phyloP scores from a whole-genome alignment of 2,113 vertebrate species.

The Macquaria ambigua region DNA sequence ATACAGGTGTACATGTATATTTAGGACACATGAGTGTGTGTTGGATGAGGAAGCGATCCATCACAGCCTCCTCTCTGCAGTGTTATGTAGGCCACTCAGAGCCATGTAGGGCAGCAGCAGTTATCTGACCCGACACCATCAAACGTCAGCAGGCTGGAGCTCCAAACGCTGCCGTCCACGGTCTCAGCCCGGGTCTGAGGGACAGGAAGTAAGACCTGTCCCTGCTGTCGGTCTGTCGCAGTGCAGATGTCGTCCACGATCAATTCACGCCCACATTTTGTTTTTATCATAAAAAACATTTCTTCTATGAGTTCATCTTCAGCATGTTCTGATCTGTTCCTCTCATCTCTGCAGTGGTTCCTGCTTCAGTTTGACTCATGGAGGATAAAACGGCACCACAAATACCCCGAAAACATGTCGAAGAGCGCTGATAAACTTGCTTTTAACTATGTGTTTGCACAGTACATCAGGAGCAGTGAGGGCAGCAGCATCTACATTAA shows the following conservation, averaged over 20 bases:
- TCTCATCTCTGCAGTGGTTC: background rate
- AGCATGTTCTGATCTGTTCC: background rate
- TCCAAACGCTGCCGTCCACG: background rate
- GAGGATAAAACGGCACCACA: background rate
- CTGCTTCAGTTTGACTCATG: background rate
- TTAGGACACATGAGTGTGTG: slow-evolving; percentile 44
- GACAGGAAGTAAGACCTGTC: background rate
- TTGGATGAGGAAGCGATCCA: slow-evolving; percentile 26
- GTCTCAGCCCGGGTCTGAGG: background rate
- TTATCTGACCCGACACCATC: slow-evolving; percentile 45
- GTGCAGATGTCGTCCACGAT: background rate
- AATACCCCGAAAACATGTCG: too few species aligned
- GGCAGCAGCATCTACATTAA: too few species aligned
- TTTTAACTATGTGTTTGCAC: too few species aligned
- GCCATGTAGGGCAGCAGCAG: slow-evolving; percentile 60
- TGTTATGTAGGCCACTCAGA: slow-evolving; percentile 60
- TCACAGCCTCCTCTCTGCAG: slow-evolving; percentile 53
- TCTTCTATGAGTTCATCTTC: background rate
- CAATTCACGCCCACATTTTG: background rate
- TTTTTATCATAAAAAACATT: background rate
- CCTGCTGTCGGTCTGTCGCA: background rate
- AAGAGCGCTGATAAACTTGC: too few species aligned
- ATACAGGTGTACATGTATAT: slow-evolving; percentile 26
- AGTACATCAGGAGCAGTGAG: too few species aligned
- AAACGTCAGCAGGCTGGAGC: background rate